Evolutionary conservation across 2,888 invertebrate species (phyloP), one percentile per base, ranked within the genome.

Genomic region (Harpalus rufipes): DNA sequence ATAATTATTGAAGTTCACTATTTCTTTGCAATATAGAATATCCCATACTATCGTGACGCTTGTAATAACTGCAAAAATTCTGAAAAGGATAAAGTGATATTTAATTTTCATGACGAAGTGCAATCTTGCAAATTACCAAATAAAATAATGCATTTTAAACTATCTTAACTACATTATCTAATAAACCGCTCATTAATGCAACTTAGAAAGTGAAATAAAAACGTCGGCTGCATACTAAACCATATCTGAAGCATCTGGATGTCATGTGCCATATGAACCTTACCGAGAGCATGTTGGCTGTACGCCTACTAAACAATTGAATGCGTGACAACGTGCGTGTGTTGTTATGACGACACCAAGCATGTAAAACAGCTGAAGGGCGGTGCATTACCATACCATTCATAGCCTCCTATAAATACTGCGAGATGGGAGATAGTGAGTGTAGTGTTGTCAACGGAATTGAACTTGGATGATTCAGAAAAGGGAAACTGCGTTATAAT

Each of bases 361-460:
- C 78, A 78, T 78, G 78, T 78, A 78, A 78, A 78, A 78, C 78
- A 78, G 44, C 78, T 78, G 78, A 58, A 78, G 78, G 78, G 78
- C 78, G 78, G 25, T 78, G n/a, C 78, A 78, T 78, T 78, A 78
- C 76, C 56, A 76, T 58, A 44, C 44, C 72, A 74, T 44, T 74
- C 44, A 74, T 32, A 32, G 32, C 32, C 32, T 32, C 1, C 32
- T 32, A 32, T 32, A 32, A 32, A 32, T 32, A 32, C 32, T 32
- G 32, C 32, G 32, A 32, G 32, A 32, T 32, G 32, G 5, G 32
- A 32, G 32, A 32, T 32, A 32, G 5, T 32, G 32, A 5, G 5
- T 32, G 32, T 32, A 32, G 32, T 32, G 32, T 1, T 32, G 32
- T 32, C 32, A 32, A 32, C 32, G 32, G 32, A 32, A 32, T 32